phyloP scores from a whole-genome alignment of 2,888 invertebrate genomes.

The Lypha dubia region DNA sequence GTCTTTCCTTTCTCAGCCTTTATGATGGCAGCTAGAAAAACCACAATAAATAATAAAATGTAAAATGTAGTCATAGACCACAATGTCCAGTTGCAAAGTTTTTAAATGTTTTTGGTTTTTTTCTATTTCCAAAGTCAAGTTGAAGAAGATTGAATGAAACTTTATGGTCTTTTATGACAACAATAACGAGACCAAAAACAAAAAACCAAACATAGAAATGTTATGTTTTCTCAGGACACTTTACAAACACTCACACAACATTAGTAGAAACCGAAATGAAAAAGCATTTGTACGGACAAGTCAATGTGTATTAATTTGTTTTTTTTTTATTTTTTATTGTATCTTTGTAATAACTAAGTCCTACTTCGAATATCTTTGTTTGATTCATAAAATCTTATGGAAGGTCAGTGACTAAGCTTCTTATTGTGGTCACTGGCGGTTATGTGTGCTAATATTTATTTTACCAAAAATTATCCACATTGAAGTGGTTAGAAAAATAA shows the following conservation, averaged over 20 bases:
- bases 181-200: neutral
- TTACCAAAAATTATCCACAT: neutral
- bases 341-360: no score
- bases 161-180: slow-evolving; percentile 20
- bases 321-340: neutral
- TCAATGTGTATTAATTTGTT: no score
- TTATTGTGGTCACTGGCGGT: neutral
- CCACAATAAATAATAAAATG: neutral
- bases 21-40: neutral
- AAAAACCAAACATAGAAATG: neutral
- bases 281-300: neutral
- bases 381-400: neutral
- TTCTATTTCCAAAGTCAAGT: neutral
- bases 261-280: neutral
- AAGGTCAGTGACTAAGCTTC: neutral
- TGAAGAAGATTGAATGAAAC: slow-evolving; percentile 20
- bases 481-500: no score
- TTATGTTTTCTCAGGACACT: neutral
- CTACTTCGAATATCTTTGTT: neutral
- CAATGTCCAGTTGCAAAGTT: neutral
- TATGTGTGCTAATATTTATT: neutral
- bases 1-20: neutral
- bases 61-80: slow-evolving; percentile 1
- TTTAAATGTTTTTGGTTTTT: neutral
- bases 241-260: neutral